These are phyloP conservation scores for Morone saxatilis DNA, from an alignment of 2,113 vertebrate species.

Conservation along the genomic window DNA sequence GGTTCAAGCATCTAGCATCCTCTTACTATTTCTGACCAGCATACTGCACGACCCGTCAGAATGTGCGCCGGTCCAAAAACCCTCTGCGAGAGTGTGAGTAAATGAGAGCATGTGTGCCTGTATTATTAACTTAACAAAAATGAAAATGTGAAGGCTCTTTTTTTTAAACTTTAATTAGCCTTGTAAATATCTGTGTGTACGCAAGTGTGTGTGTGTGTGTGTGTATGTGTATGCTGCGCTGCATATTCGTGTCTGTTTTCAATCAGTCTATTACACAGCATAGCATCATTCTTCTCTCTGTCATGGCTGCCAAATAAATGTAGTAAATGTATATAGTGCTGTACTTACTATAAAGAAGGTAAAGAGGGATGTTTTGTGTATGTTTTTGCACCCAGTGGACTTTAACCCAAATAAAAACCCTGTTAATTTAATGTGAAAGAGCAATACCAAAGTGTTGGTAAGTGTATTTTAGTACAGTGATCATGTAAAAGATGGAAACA, in stretches of 20 bases:
- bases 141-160: conserved; percentile 44
- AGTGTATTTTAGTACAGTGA: background rate
- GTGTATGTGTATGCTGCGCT: conserved; percentile 3
- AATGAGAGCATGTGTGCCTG: conserved; percentile 52
- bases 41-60: conserved; percentile 76
- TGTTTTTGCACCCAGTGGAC: conserved; percentile 14
- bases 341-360: conserved; percentile 23
- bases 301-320: conserved; percentile 48
- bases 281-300: conserved; percentile 57
- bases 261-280: conserved; percentile 54
- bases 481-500: background rate
- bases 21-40: conserved; percentile 80
- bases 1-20: conserved; percentile 83
- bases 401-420: background rate
- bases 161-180: conserved; percentile 55
- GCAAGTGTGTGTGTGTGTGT: conserved; percentile 3
- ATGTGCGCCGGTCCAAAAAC: conserved; percentile 62
- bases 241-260: conserved; percentile 60
- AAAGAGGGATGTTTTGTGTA: conserved; percentile 15
- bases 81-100: conserved; percentile 26
- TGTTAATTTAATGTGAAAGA: background rate
- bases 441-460: background rate
- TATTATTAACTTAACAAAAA: conserved; percentile 51
- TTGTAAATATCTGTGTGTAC: conserved; percentile 61
- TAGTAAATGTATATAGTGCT: conserved; percentile 32